Conservation (phyloP, 2,888 invertebrate genomes). For the Melieria picta region DNA sequence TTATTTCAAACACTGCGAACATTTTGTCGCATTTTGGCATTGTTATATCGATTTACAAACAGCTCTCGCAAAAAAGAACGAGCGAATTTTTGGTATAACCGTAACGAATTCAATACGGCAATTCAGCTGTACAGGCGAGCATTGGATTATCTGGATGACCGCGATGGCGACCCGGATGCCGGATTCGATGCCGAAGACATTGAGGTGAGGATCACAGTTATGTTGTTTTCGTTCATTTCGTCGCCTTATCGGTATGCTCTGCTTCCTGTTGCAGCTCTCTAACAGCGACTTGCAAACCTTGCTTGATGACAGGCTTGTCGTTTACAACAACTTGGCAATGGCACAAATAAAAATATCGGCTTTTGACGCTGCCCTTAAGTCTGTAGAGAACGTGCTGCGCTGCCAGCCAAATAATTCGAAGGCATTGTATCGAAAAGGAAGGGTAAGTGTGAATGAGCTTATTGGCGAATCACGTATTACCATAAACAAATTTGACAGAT, state of each 20-base stretch:
- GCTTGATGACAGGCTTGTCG: slow-evolving; percentile 82
- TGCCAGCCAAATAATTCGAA: slow-evolving; percentile 91
- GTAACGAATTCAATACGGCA: slow-evolving; percentile 82
- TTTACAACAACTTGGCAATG: slow-evolving; percentile 92
- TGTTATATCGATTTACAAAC: slow-evolving; percentile 31
- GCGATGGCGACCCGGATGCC: slow-evolving; percentile 73
- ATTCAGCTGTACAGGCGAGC: slow-evolving; percentile 89
- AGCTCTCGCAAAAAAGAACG: slow-evolving; percentile 82
- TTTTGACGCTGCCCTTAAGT: slow-evolving; percentile 84
- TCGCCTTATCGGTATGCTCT: background rate
- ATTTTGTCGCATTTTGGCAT: background rate
- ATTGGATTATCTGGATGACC: slow-evolving; percentile 81
- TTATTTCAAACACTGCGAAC: background rate
- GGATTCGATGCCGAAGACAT: slow-evolving; percentile 67
- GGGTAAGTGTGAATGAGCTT: slow-evolving; percentile 62
- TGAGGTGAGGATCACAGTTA: slow-evolving; percentile 44
- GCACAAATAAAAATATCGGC: slow-evolving; percentile 90
- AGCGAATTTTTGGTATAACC: slow-evolving; percentile 91
- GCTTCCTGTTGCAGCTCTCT: slow-evolving; percentile 59
- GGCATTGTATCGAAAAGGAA: slow-evolving; percentile 88
- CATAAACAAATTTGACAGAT: slow-evolving; percentile 67
- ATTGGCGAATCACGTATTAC: background rate
- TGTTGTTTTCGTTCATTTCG: slow-evolving; percentile 1
- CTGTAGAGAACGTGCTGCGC: slow-evolving; percentile 83
- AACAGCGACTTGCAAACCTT: slow-evolving; percentile 74